phyloP scores from a whole-genome alignment of 2,888 invertebrate genomes.

The Bhutanitis thaidina region DNA sequence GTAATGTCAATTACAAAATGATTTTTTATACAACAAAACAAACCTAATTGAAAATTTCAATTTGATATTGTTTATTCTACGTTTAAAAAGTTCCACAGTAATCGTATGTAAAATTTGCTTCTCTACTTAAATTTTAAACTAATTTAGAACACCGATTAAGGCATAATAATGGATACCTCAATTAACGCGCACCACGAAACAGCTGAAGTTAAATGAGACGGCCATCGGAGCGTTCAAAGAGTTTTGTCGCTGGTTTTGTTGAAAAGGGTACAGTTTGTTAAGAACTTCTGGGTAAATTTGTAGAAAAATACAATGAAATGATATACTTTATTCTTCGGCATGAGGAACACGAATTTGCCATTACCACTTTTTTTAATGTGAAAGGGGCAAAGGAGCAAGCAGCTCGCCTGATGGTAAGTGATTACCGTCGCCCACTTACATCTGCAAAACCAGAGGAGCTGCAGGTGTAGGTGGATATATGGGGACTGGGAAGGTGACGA shows the following conservation, averaged over 20 bases:
- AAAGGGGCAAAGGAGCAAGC: no score
- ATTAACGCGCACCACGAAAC: constrained; percentile 18
- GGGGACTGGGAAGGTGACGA: no score
- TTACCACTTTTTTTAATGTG: no score
- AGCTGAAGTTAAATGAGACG: constrained; percentile 19
- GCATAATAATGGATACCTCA: constrained; percentile 20
- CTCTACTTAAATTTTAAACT: constrained; percentile 5
- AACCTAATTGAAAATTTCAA: background rate
- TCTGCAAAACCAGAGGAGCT: no score
- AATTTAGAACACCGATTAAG: constrained; percentile 11
- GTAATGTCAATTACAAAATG: no score
- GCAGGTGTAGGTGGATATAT: no score
- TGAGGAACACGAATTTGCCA: no score
- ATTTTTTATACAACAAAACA: background rate
- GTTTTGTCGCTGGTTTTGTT: background rate
- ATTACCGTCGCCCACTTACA: no score
- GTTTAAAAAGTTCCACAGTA: background rate
- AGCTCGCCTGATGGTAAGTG: no score
- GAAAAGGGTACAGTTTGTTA: constrained; percentile 4
- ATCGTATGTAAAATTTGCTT: constrained; percentile 10
- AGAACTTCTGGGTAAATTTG: background rate
- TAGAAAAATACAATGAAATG: no score
- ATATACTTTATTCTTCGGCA: no score
- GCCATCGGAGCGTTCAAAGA: constrained; percentile 3
- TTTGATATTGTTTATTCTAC: background rate